Base-by-base conservation (phyloP, 2,888 invertebrate genomes). In the Lamellibrachia columna region DNA sequence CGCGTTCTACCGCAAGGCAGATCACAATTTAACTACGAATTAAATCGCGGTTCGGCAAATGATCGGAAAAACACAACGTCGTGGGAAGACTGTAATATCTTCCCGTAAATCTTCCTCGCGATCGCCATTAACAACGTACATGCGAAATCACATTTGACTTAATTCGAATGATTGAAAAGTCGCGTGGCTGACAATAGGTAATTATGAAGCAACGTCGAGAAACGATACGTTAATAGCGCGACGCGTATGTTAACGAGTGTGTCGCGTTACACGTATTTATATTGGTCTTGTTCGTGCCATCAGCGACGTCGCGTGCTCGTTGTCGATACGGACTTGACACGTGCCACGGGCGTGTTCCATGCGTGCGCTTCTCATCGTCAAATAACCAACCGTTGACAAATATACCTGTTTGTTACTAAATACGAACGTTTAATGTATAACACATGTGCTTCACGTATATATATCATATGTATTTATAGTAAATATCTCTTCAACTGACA, bases 91-190 rank as follows among this genome's bases (percentile, higher is more conserved):
- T 22, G 75, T 22, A 22, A 22, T 75, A 6, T 22, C n/a, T 22
- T 75, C n/a, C 75, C 75, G 40, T 40, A 40, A 0, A 40, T 40
- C 40, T 40, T 40, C 40, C 0, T 40, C 40, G 75, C 75, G 15
- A 15, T 11, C 75, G 75, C 75, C 15, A n/a, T 22, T 22, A 75
- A 22, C n/a, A n/a, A n/a, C 75, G 75, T 22, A 15, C 75, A 6
- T 75, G 22, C 55, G 75, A 75, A 75, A 75, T 75, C n/a, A 22
- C 15, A 75, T 75, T 75, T 75, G 75, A 75, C 15, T 75, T 75
- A 75, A 75, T 75, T 75, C 75, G 75, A 75, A 75, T 75, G 75
- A 75, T 75, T 75, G 75, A 75, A 75, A 75, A 75, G 75, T 75
- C 75, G 75, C 75, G 75, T 75, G 75, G 75, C 75, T 22, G 15